Base-by-base conservation (phyloP, 2,113 vertebrate species). In the Amphiprion percula region DNA sequence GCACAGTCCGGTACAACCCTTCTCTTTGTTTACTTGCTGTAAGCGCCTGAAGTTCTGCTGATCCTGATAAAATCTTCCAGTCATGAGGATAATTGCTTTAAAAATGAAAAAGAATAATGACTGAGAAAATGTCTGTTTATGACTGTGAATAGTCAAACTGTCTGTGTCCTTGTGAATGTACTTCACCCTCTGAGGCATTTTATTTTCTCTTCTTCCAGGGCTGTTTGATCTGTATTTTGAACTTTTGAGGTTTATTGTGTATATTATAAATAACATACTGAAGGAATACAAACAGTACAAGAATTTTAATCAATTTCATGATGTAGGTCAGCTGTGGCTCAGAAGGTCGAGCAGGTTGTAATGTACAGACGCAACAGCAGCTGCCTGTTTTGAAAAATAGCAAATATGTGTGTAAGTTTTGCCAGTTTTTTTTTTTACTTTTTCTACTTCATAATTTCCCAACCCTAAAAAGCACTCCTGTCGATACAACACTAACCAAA, bases 51-150 rank as follows among this genome's bases (percentile, higher is more conserved):
- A 67, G 66, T 61, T 66, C 46, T 19, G 47, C 10, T 49, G 44
- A 47, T 68, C 46, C 47, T 39, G 52, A 79, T 28, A 2, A 19
- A 21, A 23, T 39, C 61, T 23, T 17, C n/a, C 59, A 58, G 62
- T 75, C 66, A 74, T 70, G 54, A 33, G 49, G 24, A 8, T 46
- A 49, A 49, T 12, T 30, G 30, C 24, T 73, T 21, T 59, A 47
- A 68, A 59, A 21, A 1, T 12, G 30, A 60, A n/a, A 56, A 49
- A 44, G 14, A 46, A 54, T 30, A 26, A 26, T 44, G 8, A 50
- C 15, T 21, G 4, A 64, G 10, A 46, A 68, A 72, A 54, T n/a
- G 26, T 63, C 30, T 54, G 1, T 73, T 54, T 68, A 55, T 24
- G 50, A 49, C 64, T 33, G 19, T 61, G 39, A 83, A 55, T 11